A percentile compares a stretch with the other conserved stretches of the same genome.
phyloP scores from a whole-genome alignment of 1,140 invertebrate genomes.

The Cotesia glomerata region DNA sequence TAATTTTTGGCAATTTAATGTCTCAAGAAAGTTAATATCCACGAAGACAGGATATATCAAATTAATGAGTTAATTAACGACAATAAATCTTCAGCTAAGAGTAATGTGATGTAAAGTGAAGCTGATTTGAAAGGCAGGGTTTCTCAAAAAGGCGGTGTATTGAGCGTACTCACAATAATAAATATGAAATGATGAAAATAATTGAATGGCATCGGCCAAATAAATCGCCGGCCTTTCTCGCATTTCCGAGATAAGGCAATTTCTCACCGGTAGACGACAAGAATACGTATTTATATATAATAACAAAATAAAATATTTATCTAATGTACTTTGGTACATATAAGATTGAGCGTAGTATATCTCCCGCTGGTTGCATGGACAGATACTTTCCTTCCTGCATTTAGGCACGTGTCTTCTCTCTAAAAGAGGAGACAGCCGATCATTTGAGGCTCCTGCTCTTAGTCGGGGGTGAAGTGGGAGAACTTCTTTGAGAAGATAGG shows the following conservation, averaged over 20 bases:
- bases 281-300: background rate
- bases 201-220: constrained; percentile 9
- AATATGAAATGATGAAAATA: constrained; percentile 19
- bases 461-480: background rate
- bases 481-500: constrained; percentile 23
- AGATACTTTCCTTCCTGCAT: constrained; percentile 50
- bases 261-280: constrained; percentile 13
- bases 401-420: constrained; percentile 47
- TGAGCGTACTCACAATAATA: background rate
- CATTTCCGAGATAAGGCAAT: constrained; percentile 18
- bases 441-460: constrained; percentile 7
- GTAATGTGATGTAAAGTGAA: background rate
- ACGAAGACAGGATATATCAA: no score
- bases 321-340: background rate
- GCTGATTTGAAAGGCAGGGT: background rate
- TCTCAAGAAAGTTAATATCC: no score
- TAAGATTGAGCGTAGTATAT: no score
- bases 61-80: no score
- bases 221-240: constrained; percentile 10
- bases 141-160: background rate
- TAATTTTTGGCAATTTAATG: no score
- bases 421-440: constrained; percentile 33
- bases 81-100: no score
- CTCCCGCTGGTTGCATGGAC: constrained; percentile 13
- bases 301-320: background rate